phyloP scores from a whole-genome alignment of 1,140 invertebrate species.

The Ditylenchus dipsaci region DNA sequence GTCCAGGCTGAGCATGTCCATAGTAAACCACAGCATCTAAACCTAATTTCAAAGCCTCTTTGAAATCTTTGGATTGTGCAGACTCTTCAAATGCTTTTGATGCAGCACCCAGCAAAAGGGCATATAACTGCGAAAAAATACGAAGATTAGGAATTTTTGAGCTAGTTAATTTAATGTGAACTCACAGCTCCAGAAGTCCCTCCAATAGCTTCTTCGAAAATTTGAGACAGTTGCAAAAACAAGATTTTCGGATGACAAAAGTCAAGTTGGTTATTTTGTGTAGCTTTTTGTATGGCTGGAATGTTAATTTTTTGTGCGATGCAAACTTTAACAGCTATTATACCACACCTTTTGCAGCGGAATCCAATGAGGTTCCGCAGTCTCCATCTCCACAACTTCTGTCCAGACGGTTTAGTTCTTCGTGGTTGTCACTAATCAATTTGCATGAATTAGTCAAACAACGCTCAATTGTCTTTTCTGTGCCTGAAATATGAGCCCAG shows the following conservation, averaged over 20 bases:
- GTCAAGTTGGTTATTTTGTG: conserved; percentile 11
- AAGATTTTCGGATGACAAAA: conserved; percentile 38
- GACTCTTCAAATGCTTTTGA: conserved; percentile 19
- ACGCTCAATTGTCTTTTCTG: conserved; percentile 5
- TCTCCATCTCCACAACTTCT: conserved; percentile 30
- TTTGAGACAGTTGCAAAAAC: conserved; percentile 30
- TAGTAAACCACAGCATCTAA: conserved; percentile 69
- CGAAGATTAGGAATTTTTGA: background rate
- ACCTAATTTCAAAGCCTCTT: conserved; percentile 52
- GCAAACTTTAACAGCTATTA: conserved; percentile 57
- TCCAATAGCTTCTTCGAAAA: conserved; percentile 36
- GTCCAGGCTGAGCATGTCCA: conserved; percentile 70
- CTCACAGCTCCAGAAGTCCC: conserved; percentile 39
- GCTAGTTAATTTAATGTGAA: background rate
- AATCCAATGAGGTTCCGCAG: conserved; percentile 33
- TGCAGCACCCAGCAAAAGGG: conserved; percentile 38
- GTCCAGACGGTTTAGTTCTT: conserved; percentile 29
- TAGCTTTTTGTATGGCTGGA: conserved; percentile 31
- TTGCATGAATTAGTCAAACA: conserved; percentile 25
- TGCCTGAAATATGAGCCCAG: background rate
- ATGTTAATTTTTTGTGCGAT: background rate
- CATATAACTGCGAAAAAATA: conserved; percentile 38
- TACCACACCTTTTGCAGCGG: conserved; percentile 34
- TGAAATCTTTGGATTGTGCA: conserved; percentile 4
- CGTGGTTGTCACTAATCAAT: conserved; percentile 16